Evolutionary conservation across 2,797 vertebrate species (phyloP), one percentile per base, ranked within the genome.

Genomic region (Aldrovandia affinis): DNA sequence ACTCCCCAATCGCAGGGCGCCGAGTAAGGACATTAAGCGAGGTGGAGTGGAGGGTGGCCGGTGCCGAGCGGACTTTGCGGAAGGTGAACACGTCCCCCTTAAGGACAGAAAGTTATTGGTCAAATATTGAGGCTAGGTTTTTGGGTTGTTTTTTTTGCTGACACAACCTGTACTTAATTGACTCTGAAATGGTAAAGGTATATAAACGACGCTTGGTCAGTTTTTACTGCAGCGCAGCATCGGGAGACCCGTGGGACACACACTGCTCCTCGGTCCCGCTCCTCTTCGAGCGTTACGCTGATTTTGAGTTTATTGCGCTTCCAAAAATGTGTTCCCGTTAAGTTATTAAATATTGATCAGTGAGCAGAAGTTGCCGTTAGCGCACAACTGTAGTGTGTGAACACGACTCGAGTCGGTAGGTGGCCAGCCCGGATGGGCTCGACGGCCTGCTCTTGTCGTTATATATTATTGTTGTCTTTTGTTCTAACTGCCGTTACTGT

Each of bases 141-240:
- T 65, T 68, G 33, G 28, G 28, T 59, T 61, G 25, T 30, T 3
- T 36, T 68, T 47, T 77, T 44, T 47, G 39, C 73, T 77, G 73
- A 77, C 73, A 47, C 73, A 77, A 44, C 73, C 42, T 47, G 42
- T 47, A 36, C 42, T 77, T 42, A 77, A 77, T 77, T 77, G 25
- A 77, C 73, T 77, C n/a, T 47, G 42, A 77, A 77, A 77, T 44
- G 73, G 39, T 42, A 6, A 20, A 20, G 68, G 68, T 73, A 42
- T 73, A 47, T 44, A 77, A 77, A 47, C 73, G 44, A 28, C 1
- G 42, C 22, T n/a, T n/a, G 42, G 73, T n/a, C 25, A 14, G 22
- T 25, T 44, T 77, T 47, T n/a, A 44, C 22, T 44, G 42, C 22
- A n/a, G 9, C 42, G 47, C 22, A 42, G n/a, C 73, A 77, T 77